Evolutionary conservation across 2,888 invertebrate species (phyloP).

Genomic region (Pterostichus niger): DNA sequence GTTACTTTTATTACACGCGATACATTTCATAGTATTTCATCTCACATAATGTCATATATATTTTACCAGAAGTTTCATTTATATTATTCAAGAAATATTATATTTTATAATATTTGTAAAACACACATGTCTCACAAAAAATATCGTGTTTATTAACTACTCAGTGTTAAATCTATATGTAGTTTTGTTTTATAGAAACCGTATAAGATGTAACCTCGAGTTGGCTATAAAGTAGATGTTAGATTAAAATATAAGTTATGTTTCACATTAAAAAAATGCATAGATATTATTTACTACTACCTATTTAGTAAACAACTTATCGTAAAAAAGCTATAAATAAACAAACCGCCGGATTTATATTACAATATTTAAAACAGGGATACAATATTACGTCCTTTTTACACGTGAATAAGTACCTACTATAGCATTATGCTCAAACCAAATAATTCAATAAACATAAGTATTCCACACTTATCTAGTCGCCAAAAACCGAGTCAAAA

Average conservation of each 20-base stretch:
- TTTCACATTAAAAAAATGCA: conserved; percentile 30
- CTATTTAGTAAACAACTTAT: conserved; percentile 17
- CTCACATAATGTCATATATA: too few relatives aligned
- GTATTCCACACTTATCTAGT: too few relatives aligned
- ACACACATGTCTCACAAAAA: too few relatives aligned
- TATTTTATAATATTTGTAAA: too few relatives aligned
- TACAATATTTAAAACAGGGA: background rate
- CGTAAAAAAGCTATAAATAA: conserved; percentile 29
- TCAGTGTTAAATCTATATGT: too few relatives aligned
- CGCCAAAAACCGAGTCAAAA: too few relatives aligned
- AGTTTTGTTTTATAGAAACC: background rate
- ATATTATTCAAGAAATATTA: too few relatives aligned
- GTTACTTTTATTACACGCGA: too few relatives aligned
- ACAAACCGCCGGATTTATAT: background rate
- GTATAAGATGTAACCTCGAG: background rate
- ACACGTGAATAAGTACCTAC: background rate
- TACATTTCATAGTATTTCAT: too few relatives aligned
- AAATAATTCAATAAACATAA: too few relatives aligned
- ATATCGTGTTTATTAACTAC: too few relatives aligned
- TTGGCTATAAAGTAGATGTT: background rate
- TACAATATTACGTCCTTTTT: background rate
- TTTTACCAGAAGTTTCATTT: too few relatives aligned
- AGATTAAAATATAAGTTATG: conserved; percentile 14
- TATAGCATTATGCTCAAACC: background rate
- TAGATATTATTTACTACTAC: conserved; percentile 50